These are phyloP conservation scores for Phengaris alcon DNA, from an alignment of 2,888 invertebrate genomes.

Conservation along the genomic window DNA sequence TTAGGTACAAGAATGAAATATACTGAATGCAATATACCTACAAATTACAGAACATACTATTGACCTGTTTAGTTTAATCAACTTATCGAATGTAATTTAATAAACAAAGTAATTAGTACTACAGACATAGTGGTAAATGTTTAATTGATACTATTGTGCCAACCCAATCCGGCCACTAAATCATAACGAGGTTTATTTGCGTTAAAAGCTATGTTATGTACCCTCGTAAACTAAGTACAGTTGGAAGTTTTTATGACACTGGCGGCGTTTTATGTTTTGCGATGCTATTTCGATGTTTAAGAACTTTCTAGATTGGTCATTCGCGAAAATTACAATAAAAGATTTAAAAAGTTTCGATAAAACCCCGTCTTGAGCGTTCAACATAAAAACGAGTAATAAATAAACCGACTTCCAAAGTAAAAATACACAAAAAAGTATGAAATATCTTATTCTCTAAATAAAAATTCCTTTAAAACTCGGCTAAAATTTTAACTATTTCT, in stretches of 20 bases:
- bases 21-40: no score
- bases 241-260: slow-evolving; percentile 31
- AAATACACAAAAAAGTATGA: no score
- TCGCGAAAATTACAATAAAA: not conserved
- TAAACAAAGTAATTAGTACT: not conserved
- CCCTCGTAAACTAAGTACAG: slow-evolving; percentile 33
- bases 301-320: slow-evolving; percentile 22
- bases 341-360: slow-evolving; percentile 12
- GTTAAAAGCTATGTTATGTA: slow-evolving; percentile 34
- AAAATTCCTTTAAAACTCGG: no score
- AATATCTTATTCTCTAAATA: no score
- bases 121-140: not conserved
- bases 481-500: no score
- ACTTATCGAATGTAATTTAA: not conserved
- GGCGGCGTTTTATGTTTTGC: slow-evolving; percentile 23
- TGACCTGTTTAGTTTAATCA: no score
- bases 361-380: not conserved
- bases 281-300: slow-evolving; percentile 26
- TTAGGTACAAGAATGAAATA: no score
- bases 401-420: not conserved
- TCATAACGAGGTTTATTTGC: slow-evolving; percentile 34
- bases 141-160: slow-evolving; percentile 9
- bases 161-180: slow-evolving; percentile 30
- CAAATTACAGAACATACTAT: no score
- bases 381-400: slow-evolving; percentile 6